Evolutionary conservation across 2,797 vertebrate species (phyloP).

Genomic region (Kryptolebias ocellatus): DNA sequence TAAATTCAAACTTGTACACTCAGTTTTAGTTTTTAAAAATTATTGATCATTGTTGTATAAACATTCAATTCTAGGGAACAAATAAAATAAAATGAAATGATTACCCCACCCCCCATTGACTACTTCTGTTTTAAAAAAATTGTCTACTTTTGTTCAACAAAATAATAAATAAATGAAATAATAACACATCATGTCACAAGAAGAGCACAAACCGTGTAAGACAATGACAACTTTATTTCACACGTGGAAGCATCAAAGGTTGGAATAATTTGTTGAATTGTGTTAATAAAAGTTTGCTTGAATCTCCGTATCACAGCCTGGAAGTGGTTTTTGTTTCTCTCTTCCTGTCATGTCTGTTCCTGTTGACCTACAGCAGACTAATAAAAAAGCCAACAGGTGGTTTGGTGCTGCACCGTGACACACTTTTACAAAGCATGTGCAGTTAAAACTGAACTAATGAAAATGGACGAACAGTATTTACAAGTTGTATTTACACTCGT

Average conservation of each 20-base stretch:
- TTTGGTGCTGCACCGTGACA: not conserved
- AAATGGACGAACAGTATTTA: not conserved
- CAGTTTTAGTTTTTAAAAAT: too few species aligned
- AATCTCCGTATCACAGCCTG: not conserved
- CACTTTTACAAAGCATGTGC: not conserved
- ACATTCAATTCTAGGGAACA: too few species aligned
- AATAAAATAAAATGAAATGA: too few species aligned
- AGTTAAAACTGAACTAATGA: not conserved
- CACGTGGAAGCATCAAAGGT: not conserved
- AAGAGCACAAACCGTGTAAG: too few species aligned
- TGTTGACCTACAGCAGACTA: not conserved
- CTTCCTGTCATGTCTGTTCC: slow-evolving; percentile 6
- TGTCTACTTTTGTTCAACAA: too few species aligned
- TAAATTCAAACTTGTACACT: too few species aligned
- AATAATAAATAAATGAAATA: not conserved
- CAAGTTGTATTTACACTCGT: not conserved
- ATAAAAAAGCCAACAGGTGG: not conserved
- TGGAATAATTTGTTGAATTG: not conserved
- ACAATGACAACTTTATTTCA: too few species aligned
- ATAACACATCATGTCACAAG: not conserved
- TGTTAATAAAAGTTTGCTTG: not conserved
- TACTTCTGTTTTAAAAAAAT: too few species aligned
- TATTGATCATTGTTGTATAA: too few species aligned
- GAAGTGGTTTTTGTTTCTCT: not conserved
- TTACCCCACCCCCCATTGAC: too few species aligned